Conservation (phyloP, 1,140 invertebrate genomes). For the Tetramorium parvispinum region DNA sequence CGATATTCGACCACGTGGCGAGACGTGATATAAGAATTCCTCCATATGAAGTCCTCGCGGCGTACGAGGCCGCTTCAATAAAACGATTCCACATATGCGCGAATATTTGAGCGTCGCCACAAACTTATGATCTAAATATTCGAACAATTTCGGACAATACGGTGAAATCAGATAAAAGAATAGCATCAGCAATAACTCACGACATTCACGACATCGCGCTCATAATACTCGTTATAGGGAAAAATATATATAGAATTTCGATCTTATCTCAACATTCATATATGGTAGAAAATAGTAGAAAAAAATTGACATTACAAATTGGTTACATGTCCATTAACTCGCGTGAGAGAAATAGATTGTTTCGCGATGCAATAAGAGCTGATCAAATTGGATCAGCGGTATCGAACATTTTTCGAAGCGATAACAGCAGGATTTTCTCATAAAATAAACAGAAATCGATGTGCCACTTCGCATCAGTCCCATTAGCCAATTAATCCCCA, state of each 20-base stretch:
- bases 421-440: constrained; percentile 17
- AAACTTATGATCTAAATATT: background rate
- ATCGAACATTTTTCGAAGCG: constrained; percentile 4
- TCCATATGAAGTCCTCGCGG: background rate
- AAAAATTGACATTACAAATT: constrained; percentile 12
- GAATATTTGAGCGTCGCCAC: background rate
- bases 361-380: background rate
- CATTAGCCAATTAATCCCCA: constrained; percentile 36
- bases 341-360: background rate
- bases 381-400: background rate
- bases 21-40: constrained; percentile 1
- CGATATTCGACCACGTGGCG: constrained; percentile 19
- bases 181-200: background rate
- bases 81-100: constrained; percentile 6
- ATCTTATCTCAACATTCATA: background rate
- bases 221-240: background rate
- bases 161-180: background rate
- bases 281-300: background rate
- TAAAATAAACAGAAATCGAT: constrained; percentile 10
- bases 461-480: background rate
- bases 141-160: background rate
- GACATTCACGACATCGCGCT: background rate
- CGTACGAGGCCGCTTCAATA: background rate
- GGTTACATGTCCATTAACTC: background rate
- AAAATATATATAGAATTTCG: background rate